Base-by-base conservation (phyloP, 2,888 invertebrate species). In the Sarcophaga variegata region DNA sequence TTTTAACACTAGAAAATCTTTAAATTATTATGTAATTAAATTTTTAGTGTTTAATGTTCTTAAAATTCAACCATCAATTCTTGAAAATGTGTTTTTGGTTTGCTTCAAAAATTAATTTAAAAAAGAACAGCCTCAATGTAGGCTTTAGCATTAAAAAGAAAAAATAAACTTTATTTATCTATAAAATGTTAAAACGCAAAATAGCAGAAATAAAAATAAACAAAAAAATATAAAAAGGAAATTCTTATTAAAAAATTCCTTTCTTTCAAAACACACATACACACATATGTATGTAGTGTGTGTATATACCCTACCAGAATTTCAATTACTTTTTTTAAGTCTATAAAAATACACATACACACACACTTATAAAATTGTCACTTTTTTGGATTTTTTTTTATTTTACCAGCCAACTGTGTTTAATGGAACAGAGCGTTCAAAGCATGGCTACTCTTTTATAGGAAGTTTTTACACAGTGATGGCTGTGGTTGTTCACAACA, bases 11-110 rank as follows among this genome's bases (percentile, higher is more conserved):
- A 37, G 37, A 27, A 14, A 12, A 11, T 4, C 3, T 5, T 62
- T 67, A 67, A 81, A 67, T 81, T 74, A 60, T 74, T n/a, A 11
- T 69, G 49, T 62, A 81, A 75, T 81, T 81, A 81, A 81, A 69
- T 27, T 69, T 22, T 62, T 69, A 54, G 63, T 60, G 49, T 62
- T 47, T 81, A 74, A 67, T 62, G 63, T 25, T 47, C 67, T 81
- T 74, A 49, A 74, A 59, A 74, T 37, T 37, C 37, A 37, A 37
- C 8, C 60, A 14, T 37, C 12, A 22, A 5, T 37, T 22, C 67
- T 3, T 27, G 22, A 45, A 69, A 69, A 69, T 22, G 27, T 69
- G n/a, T 20, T 69, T 60, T 78, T 12, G n/a, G 25, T 25, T 47
- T n/a, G 25, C 60, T 69, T 25, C 12, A 2, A n/a, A 69, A 79